Conservation (phyloP, 2,113 vertebrate species). For the Microcebus jonahi region DNA sequence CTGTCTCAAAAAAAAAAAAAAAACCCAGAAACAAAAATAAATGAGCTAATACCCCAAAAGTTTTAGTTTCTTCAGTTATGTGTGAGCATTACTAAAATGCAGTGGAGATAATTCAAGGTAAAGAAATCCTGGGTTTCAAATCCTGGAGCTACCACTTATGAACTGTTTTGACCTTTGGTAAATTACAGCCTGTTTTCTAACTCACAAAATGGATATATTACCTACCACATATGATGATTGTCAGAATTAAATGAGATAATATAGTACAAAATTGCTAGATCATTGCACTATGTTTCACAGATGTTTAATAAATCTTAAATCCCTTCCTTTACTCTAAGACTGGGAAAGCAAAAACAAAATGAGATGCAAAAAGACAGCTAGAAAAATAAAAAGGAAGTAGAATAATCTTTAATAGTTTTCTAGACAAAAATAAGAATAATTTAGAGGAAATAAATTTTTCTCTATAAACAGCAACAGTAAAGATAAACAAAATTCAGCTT, state of each 20-base stretch:
- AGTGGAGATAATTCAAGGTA: background rate
- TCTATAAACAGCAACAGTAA: background rate
- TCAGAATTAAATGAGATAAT: background rate
- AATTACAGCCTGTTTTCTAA: slow-evolving; percentile 3
- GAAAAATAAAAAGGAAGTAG: background rate
- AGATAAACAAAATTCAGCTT: slow-evolving; percentile 47
- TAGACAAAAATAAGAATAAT: slow-evolving; percentile 40
- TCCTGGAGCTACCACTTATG: background rate
- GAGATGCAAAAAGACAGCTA: background rate
- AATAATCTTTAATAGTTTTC: background rate
- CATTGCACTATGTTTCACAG: background rate
- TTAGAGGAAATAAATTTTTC: background rate
- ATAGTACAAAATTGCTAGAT: background rate
- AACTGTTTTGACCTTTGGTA: background rate
- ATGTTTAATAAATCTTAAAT: background rate
- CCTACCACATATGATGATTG: background rate
- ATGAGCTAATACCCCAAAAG: background rate
- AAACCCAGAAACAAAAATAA: background rate
- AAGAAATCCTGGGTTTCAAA: background rate
- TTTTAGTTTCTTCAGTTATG: slow-evolving; percentile 39
- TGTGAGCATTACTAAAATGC: background rate
- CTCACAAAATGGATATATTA: background rate
- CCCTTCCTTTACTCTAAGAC: background rate
- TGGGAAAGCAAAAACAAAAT: background rate
- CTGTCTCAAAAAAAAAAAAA: too few species aligned